Percentiles rank a stretch among this genome's conserved stretches.
These are phyloP conservation scores for Scaptomyza pallida DNA, from an alignment of 1,140 invertebrate species.

Conservation along the genomic window DNA sequence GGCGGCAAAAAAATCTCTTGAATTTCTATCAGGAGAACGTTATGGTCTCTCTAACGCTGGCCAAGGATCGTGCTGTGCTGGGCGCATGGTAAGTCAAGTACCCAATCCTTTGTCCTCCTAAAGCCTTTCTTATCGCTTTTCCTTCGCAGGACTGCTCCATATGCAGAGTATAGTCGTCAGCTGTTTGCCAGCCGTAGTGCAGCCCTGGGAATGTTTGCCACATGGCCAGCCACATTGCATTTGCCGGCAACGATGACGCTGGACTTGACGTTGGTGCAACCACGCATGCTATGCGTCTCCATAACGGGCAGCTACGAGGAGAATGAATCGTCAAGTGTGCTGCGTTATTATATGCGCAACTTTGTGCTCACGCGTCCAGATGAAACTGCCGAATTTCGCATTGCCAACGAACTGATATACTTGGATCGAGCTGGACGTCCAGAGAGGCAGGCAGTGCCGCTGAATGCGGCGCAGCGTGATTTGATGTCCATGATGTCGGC, in stretches of 20 bases:
- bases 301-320: constrained; percentile 34
- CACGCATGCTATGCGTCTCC: constrained; percentile 4
- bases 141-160: constrained; percentile 2
- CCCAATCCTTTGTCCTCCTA: no score
- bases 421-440: constrained; percentile 10
- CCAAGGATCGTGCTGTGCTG: neutral
- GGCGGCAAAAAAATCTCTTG: neutral
- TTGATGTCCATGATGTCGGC: constrained; percentile 11
- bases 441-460: neutral
- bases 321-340: neutral
- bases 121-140: no score
- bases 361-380: constrained; percentile 13
- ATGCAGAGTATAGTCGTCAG: constrained; percentile 4
- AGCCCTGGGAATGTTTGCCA: constrained; percentile 13
- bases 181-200: constrained; percentile 10
- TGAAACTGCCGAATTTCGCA: constrained; percentile 21
- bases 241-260: constrained; percentile 27
- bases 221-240: constrained; percentile 28
- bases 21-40: constrained; percentile 19
- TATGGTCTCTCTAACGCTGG: constrained; percentile 10
- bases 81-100: constrained; percentile 9
- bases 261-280: constrained; percentile 20
- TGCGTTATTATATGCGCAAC: constrained; percentile 26
- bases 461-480: constrained; percentile 5
- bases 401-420: constrained; percentile 39